Evolutionary conservation across 2,113 vertebrate genomes (phyloP).

Genomic region (Onychostruthus taczanowskii): DNA sequence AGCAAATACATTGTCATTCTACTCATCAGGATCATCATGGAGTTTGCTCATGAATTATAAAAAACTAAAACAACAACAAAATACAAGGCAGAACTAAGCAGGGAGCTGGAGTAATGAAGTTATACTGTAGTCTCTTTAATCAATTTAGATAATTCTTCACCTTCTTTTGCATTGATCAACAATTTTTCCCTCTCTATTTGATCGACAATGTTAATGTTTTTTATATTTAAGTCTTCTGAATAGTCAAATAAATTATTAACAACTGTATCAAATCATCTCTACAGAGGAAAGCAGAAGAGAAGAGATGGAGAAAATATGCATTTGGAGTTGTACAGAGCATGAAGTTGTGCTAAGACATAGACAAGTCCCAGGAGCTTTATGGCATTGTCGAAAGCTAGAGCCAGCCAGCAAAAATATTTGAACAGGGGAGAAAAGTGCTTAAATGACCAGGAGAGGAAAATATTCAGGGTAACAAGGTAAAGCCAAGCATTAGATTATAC

Average conservation of each 20-base stretch:
- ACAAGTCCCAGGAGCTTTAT: not conserved
- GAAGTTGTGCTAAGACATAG: not conserved
- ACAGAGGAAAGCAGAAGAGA: not conserved
- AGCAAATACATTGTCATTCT: not conserved
- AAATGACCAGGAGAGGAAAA: not conserved
- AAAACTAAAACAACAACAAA: not conserved
- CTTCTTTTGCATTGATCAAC: not conserved
- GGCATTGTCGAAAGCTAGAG: not conserved
- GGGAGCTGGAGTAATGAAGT: not conserved
- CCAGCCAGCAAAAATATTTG: not conserved
- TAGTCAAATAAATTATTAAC: not conserved
- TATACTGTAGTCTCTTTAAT: not conserved
- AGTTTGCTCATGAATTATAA: not conserved
- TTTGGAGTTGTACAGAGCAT: not conserved
- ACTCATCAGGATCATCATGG: fast-evolving
- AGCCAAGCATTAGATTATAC: not conserved
- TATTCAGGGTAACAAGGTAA: not conserved
- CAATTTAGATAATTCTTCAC: not conserved
- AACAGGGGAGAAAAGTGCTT: not conserved
- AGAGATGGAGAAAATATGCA: not conserved
- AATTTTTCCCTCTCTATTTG: not conserved
- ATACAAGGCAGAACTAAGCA: not conserved
- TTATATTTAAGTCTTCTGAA: not conserved
- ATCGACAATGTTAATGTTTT: not conserved
- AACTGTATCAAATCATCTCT: not conserved